These are phyloP conservation scores for Sciurus vulgaris DNA, from an alignment of 2,797 vertebrate species.

Conservation along the genomic window DNA sequence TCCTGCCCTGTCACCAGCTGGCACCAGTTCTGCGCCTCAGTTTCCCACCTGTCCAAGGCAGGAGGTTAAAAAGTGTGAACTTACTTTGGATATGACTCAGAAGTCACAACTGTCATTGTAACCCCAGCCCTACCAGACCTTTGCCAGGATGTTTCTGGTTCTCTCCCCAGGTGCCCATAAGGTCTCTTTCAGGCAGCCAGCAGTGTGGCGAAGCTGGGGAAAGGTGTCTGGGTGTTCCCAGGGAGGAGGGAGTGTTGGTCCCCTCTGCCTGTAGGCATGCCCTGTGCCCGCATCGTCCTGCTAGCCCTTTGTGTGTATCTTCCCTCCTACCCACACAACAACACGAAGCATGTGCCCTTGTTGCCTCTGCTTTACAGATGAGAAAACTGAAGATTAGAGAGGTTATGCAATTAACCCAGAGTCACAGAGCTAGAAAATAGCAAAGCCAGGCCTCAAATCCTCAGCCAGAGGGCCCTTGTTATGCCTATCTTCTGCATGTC, in stretches of 20 bases:
- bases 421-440: not conserved
- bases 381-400: not conserved
- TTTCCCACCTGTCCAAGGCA: constrained; percentile 45
- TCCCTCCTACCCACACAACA: not conserved
- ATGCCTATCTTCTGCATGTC: not conserved
- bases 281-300: not conserved
- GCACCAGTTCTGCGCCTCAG: not conserved
- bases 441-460: not conserved
- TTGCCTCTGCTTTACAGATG: constrained; percentile 23
- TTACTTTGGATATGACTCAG: not conserved
- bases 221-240: not conserved
- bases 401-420: not conserved
- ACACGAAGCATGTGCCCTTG: not conserved
- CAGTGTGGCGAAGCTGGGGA: not conserved
- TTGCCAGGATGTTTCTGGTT: not conserved
- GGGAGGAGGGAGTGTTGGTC: not conserved
- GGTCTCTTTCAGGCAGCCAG: not conserved
- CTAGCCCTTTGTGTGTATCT: not conserved
- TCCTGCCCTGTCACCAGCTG: not conserved
- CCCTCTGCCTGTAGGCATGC: not conserved
- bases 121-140: not conserved
- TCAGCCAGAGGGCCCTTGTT: not conserved
- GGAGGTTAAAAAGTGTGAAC: not conserved
- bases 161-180: not conserved
- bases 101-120: not conserved